Conservation (phyloP, 2,113 vertebrate genomes). For the Pangasianodon hypophthalmus region DNA sequence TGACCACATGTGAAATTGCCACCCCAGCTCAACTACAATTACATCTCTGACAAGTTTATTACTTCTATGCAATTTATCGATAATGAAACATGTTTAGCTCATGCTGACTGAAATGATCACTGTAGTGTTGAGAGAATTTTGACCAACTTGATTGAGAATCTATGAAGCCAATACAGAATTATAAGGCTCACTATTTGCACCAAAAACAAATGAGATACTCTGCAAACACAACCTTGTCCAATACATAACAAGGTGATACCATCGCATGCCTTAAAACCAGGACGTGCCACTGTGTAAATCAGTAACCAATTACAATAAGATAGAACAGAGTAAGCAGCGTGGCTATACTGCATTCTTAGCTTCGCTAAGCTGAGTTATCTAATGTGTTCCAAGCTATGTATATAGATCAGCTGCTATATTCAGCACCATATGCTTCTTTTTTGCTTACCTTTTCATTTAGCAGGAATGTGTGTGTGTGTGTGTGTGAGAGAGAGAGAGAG, state of each 20-base stretch:
- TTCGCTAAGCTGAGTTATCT: neutral
- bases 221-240: neutral
- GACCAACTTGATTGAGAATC: neutral
- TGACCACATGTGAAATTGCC: neutral
- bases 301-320: neutral
- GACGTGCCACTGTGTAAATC: neutral
- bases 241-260: neutral
- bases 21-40: neutral
- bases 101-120: neutral
- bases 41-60: neutral
- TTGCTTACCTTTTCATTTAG: conserved; percentile 37
- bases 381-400: neutral
- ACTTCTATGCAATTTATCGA: neutral
- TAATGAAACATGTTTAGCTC: neutral
- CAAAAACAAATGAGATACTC: neutral
- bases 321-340: neutral
- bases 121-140: neutral
- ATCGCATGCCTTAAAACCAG: neutral
- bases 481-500: conserved; percentile 35
- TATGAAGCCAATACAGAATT: neutral
- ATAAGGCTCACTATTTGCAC: neutral
- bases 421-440: conserved; percentile 12
- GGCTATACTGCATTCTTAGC: neutral
- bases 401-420: conserved; percentile 8
- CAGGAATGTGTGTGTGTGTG: conserved; percentile 31